phyloP scores from a whole-genome alignment of 2,888 invertebrate genomes.

The Metallyticus violacea region DNA sequence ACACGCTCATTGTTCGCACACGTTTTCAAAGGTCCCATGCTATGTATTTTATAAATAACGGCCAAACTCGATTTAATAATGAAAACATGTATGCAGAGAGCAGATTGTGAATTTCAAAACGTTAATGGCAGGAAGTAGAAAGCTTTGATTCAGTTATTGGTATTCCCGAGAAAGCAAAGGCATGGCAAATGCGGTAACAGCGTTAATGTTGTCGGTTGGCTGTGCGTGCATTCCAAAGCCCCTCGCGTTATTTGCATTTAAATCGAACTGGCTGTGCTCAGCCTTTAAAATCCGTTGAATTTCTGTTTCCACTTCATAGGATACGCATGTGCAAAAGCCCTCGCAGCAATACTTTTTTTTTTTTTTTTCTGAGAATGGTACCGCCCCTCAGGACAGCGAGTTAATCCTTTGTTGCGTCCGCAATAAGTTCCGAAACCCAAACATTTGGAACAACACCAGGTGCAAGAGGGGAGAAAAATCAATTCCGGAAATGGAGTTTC shows the following conservation, averaged over 20 bases:
- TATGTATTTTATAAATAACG: neutral
- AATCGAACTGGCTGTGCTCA: neutral
- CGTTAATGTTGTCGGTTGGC: neutral
- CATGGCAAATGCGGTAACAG: neutral
- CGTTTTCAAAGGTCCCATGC: neutral
- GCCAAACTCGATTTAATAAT: neutral
- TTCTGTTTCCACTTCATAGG: neutral
- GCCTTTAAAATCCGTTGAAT: neutral
- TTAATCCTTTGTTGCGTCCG: neutral
- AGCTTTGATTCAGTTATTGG: neutral
- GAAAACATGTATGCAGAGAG: neutral
- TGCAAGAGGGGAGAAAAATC: neutral
- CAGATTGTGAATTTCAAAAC: neutral
- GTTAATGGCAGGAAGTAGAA: neutral
- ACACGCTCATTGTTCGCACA: neutral
- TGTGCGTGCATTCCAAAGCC: too few species aligned
- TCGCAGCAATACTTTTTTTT: neutral
- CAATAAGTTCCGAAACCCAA: neutral
- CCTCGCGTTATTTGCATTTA: neutral
- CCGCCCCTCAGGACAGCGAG: neutral
- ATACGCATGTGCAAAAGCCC: neutral
- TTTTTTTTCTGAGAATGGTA: neutral
- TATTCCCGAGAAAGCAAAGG: neutral
- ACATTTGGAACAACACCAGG: neutral
- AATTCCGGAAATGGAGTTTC: neutral